phyloP scores from a whole-genome alignment of 2,113 vertebrate species.

The Sciurus niger region DNA sequence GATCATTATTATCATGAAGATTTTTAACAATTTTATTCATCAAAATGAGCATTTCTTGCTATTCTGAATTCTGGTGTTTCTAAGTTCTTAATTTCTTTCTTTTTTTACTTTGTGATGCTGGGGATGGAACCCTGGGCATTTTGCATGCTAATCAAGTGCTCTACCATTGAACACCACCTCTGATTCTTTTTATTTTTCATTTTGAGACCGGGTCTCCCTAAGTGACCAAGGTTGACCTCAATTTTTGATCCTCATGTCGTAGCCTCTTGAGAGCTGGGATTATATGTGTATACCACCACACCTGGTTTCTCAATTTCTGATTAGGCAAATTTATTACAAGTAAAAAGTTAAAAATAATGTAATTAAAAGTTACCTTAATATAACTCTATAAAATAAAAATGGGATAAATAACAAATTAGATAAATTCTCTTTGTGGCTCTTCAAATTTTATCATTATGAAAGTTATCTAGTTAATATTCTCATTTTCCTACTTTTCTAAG shows the following conservation, averaged over 20 bases:
- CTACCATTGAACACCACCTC: too few species aligned
- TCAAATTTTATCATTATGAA: slow-evolving; percentile 61
- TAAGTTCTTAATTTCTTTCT: slow-evolving; percentile 10
- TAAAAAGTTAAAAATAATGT: slow-evolving; percentile 45
- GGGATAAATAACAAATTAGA: neutral
- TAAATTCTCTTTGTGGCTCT: neutral
- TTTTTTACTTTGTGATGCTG: too few species aligned
- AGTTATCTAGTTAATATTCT: slow-evolving; percentile 2
- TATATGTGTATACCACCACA: too few species aligned
- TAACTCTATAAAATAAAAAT: slow-evolving; percentile 28
- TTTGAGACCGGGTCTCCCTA: too few species aligned
- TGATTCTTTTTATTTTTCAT: too few species aligned
- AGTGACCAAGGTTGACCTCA: too few species aligned
- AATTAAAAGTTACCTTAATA: slow-evolving; percentile 47
- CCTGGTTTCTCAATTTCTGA: slow-evolving; percentile 4
- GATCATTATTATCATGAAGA: slow-evolving; percentile 14
- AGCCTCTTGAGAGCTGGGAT: too few species aligned
- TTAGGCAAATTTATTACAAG: slow-evolving; percentile 44
- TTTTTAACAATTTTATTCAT: slow-evolving; percentile 61
- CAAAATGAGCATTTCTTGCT: slow-evolving; percentile 37
- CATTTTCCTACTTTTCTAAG: slow-evolving; percentile 9
- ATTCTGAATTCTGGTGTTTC: slow-evolving; percentile 51
- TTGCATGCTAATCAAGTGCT: too few species aligned
- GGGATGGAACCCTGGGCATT: too few species aligned
- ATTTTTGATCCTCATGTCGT: too few species aligned